Evolutionary conservation across 2,888 invertebrate genomes (phyloP), one percentile per base, ranked within the genome.

Genomic region (Phytoseiulus persimilis): DNA sequence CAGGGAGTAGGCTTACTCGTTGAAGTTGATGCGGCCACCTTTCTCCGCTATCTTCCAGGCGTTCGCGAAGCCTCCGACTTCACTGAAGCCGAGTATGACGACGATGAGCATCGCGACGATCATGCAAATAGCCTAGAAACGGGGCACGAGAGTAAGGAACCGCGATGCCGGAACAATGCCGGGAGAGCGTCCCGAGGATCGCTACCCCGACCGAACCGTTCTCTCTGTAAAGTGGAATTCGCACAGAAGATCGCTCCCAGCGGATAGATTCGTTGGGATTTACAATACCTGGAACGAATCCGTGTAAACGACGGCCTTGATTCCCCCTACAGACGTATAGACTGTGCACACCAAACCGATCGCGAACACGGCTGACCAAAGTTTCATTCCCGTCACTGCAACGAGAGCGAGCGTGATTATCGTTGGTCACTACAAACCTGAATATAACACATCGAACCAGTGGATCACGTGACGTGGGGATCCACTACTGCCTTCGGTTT

Each of bases 221-320:
- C 9, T 39, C 39, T 39, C 39, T 39, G 3, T 9, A 39, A 39
- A 65, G 65, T 6, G 18, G 65, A 14, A 65, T 2, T 14, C 14
- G 46, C 46, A 46, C 14, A 46, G 46, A 14, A 46, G 9, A 11
- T 46, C 46, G 6, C 14, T 6, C 6, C 14, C 46, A 46, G 6
- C 46, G 14, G 14, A 11, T 46, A 46, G 28, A 9, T 83, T 83
- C 32, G 6, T 31, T 23, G 6, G 31, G 32, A 84, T 5, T 84
- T 31, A n/a, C n/a, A n/a, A n/a, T n/a, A 87, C 87, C 33, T 93
- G 93, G 91, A 97, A 95, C 0, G 97, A 95, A 92, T 97, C 97
- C 0, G 97, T 97, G 91, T 96, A 95, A 89, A 97, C 93, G 0
- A 97, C 97, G 3, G 97, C 97, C 92, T 97, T 97, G 95, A 97